Evolutionary conservation across 37 sponge, comb jelly and placozoan genomes (phyloP).

Genomic region (Mnemiopsis leidyi): DNA sequence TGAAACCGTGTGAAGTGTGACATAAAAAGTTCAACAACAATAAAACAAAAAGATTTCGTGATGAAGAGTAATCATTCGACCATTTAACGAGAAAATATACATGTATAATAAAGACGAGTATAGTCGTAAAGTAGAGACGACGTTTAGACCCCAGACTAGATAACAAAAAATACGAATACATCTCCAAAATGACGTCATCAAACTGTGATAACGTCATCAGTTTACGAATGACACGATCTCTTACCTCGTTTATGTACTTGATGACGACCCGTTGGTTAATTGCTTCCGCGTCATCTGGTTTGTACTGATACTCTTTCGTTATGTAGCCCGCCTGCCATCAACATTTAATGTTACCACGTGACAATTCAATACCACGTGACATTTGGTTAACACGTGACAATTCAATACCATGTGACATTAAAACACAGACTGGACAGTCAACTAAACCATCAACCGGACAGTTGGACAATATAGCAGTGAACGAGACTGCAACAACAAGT

Average conservation of each 20-base stretch:
- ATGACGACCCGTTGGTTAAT: slow-evolving; percentile 33
- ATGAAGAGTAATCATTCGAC: too few relatives aligned
- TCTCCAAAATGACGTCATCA: slow-evolving; percentile 17
- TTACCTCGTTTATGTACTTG: slow-evolving; percentile 52
- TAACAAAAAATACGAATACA: too few relatives aligned
- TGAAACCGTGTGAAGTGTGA: too few relatives aligned
- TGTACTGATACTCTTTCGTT: slow-evolving; percentile 13
- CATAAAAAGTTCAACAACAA: too few relatives aligned
- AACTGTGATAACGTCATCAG: background rate
- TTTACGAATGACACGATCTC: background rate
- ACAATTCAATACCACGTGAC: background rate
- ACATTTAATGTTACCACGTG: slow-evolving; percentile 10
- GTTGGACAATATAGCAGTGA: too few relatives aligned
- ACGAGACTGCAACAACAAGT: too few relatives aligned
- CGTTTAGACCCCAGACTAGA: too few relatives aligned
- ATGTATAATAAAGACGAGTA: too few relatives aligned
- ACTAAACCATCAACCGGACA: too few relatives aligned
- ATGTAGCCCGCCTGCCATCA: slow-evolving; percentile 14
- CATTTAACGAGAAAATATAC: too few relatives aligned
- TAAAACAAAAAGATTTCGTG: too few relatives aligned
- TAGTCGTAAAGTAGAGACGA: too few relatives aligned
- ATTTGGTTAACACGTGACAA: background rate
- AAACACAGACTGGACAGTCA: background rate
- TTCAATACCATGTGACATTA: background rate
- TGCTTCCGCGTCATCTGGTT: slow-evolving; percentile 23